phyloP scores from a whole-genome alignment of 1,140 invertebrate genomes.

The Hylaeus anthracinus region DNA sequence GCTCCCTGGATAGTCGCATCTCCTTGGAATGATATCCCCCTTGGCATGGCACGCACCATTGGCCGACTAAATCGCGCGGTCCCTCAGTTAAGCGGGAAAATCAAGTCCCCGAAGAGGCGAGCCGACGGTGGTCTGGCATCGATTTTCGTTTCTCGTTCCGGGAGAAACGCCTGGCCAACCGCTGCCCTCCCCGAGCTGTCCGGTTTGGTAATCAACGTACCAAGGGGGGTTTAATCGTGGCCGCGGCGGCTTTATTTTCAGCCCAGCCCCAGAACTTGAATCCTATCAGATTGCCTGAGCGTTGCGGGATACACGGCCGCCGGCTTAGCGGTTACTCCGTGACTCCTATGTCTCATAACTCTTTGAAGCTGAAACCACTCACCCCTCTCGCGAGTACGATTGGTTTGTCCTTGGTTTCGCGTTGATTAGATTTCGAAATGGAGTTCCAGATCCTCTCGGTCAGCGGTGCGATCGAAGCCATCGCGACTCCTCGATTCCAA shows the following conservation, averaged over 20 bases:
- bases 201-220: slow-evolving; percentile 43
- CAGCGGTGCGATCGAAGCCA: neutral
- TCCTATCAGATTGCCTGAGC: slow-evolving; percentile 45
- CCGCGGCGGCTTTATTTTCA: slow-evolving; percentile 42
- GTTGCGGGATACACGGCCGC: slow-evolving; percentile 20
- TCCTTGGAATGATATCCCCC: neutral
- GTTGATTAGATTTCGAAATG: slow-evolving; percentile 35
- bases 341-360: slow-evolving; percentile 28
- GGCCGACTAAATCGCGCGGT: neutral
- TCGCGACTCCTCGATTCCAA: neutral
- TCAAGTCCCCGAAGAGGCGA: neutral
- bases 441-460: neutral
- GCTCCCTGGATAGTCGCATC: too few species aligned
- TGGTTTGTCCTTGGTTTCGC: slow-evolving; percentile 23
- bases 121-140: slow-evolving; percentile 5
- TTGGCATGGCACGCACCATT: neutral
- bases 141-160: slow-evolving; percentile 31
- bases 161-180: slow-evolving; percentile 10
- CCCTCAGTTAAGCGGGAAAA: neutral
- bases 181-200: slow-evolving; percentile 8
- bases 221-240: slow-evolving; percentile 46
- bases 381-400: neutral
- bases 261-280: slow-evolving; percentile 16
- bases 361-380: slow-evolving; percentile 21
- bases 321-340: slow-evolving; percentile 17